phyloP scores from a whole-genome alignment of 2,888 invertebrate species.

The Pollenia labialis region DNA sequence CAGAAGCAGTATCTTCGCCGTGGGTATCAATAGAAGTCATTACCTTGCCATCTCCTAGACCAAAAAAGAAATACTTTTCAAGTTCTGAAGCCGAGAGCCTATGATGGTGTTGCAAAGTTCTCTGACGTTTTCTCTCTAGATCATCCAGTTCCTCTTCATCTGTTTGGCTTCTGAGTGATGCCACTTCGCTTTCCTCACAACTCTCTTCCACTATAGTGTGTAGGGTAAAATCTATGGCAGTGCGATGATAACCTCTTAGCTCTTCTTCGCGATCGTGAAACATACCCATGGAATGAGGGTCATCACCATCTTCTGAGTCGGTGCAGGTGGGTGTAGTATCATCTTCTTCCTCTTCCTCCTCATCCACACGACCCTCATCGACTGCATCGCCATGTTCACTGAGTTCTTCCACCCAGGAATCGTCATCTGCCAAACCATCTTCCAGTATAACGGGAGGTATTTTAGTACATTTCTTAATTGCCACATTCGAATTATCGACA shows the following conservation, averaged over 20 bases:
- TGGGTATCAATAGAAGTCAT: conserved; percentile 84
- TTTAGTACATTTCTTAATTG: conserved; percentile 54
- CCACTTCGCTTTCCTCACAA: conserved; percentile 96
- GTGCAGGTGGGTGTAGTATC: conserved; percentile 84
- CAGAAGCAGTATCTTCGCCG: conserved; percentile 88
- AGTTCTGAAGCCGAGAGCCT: conserved; percentile 92
- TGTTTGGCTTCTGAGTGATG: conserved; percentile 84
- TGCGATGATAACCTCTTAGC: conserved; percentile 91
- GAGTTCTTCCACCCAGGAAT: conserved; percentile 95
- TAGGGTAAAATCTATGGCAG: conserved; percentile 93
- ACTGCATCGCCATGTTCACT: conserved; percentile 90
- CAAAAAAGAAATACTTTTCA: conserved; percentile 96
- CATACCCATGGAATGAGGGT: conserved; percentile 81
- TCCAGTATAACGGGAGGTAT: conserved; percentile 86
- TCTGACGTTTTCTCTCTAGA: conserved; percentile 83
- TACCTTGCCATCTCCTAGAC: conserved; percentile 89
- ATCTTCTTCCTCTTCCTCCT: conserved; percentile 84
- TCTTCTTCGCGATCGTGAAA: conserved; percentile 91
- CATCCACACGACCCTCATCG: conserved; percentile 40
- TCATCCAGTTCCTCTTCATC: conserved; percentile 76
- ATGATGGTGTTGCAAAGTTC: conserved; percentile 84
- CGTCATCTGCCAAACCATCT: conserved; percentile 94
- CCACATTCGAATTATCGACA: conserved; percentile 22
- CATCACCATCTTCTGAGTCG: conserved; percentile 80
- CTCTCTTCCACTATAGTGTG: conserved; percentile 97